Evolutionary conservation across 2,113 vertebrate genomes (phyloP).

Genomic region (Nycticorax nycticorax): DNA sequence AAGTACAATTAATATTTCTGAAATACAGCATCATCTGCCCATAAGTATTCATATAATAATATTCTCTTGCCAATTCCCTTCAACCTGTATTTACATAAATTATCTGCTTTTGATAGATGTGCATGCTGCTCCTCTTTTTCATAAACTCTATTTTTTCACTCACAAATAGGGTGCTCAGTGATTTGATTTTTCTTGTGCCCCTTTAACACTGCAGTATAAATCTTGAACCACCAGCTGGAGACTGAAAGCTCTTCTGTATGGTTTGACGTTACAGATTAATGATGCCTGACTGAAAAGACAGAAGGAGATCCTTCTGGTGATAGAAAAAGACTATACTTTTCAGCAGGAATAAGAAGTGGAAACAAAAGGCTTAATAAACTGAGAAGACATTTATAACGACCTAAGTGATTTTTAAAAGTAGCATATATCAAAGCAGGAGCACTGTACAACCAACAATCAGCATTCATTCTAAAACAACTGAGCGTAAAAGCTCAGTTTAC

Average conservation of each 20-base stretch:
- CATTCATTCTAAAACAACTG: neutral
- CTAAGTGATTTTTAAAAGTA: neutral
- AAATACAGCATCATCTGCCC: conserved; percentile 27
- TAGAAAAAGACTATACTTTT: neutral
- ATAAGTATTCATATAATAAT: neutral
- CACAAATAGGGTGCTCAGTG: conserved; percentile 8
- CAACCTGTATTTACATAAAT: conserved; percentile 32
- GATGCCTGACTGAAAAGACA: conserved; percentile 56
- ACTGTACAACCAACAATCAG: neutral
- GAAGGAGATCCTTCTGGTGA: conserved; percentile 49
- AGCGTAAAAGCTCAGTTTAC: neutral
- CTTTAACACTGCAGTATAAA: conserved; percentile 54
- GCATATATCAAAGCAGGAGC: neutral
- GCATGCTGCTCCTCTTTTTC: neutral
- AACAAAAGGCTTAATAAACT: conserved; percentile 61
- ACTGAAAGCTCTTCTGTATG: conserved; percentile 60
- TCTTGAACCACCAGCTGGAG: conserved; percentile 66
- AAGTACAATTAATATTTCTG: conserved; percentile 19
- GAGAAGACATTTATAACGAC: neutral
- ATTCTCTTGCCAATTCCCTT: neutral
- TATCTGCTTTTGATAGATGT: conserved; percentile 25
- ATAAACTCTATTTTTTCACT: neutral
- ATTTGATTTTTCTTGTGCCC: conserved; percentile 57
- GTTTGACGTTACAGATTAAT: conserved; percentile 69
- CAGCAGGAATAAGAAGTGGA: conserved; percentile 26